Evolutionary conservation across 30 jellyfish, hydroid and myxozoan genomes (phyloP), one percentile per base, ranked within the genome.

Genomic region (Cassiopea andromeda): DNA sequence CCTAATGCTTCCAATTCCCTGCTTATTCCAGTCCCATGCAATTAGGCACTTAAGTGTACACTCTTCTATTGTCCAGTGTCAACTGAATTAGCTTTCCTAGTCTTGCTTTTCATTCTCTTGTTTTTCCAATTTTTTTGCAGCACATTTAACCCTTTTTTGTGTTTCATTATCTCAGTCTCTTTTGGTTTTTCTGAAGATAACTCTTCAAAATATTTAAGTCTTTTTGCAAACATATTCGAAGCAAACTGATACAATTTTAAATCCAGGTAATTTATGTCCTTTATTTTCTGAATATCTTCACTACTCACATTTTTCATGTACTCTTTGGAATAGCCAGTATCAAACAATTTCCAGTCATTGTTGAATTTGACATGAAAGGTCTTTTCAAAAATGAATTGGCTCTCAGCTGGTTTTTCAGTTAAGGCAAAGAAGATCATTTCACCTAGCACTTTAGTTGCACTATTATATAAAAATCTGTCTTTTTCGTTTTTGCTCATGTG

Each of bases 301-400:
- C 48, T 46, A 7, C 97, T 50, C 6, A 83, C 6, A 47, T 75
- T 86, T 45, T 85, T 84, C 85, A 84, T 61, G 75, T 87, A 93
- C 48, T 77, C 98, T 19, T 68, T 80, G 1, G 98, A 97, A 89
- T 87, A 96, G 12, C 98, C 97, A 19, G 95, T 69, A 46, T 96
- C 94, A 61, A 64, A 73, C 38, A 82, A 74, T 16, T 73, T 70
- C 94, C 96, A 88, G 46, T 94, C 91, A 58, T 83, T 93, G 15
- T 13, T 48, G 72, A 96, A 92, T 44, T 73, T 85, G 82, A 96
- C 1, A n/a, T 81, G 78, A 47, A 96, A 88, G 19, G 98, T 91
- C 57, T 91, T 96, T 88, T 96, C 98, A 92, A 96, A 96, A 2
- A 92, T 46, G 74, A 75, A 92, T 84, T 91, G 98, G 84, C 98